Percentiles rank a stretch among this genome's conserved stretches.
Evolutionary conservation across 2,888 invertebrate genomes (phyloP).

Genomic region (Graphium colonna): DNA sequence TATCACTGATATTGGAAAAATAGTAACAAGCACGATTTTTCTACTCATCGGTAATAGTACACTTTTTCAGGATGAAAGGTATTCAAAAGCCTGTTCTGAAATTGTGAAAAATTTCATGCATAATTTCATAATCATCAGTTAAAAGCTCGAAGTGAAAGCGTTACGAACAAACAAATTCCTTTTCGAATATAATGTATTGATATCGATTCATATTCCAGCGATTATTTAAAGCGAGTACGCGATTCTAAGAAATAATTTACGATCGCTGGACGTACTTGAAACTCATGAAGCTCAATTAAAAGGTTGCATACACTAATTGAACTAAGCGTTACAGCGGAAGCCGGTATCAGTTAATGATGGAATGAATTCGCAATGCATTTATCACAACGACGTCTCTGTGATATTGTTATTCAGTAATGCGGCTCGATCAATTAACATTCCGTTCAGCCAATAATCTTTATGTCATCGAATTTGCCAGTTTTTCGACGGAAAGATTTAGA

Average conservation of each 20-base stretch:
- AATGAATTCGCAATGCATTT: constrained; percentile 14
- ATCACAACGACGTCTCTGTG: constrained; percentile 7
- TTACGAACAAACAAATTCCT: constrained; percentile 6
- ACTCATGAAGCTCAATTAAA: constrained; percentile 23
- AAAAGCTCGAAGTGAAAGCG: no score
- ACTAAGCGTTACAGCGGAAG: constrained; percentile 19
- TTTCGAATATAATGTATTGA: no score
- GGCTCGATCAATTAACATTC: constrained; percentile 2
- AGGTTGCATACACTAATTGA: constrained; percentile 22
- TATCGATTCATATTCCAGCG: constrained; percentile 9
- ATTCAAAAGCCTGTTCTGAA: no score
- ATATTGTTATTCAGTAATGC: constrained; percentile 7
- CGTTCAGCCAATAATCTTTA: constrained; percentile 8
- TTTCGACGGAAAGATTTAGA: no score
- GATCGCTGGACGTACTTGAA: constrained; percentile 17
- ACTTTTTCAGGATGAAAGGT: no score
- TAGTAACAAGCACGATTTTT: no score
- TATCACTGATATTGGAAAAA: no score
- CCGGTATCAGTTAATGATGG: constrained; percentile 17
- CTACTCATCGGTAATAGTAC: no score
- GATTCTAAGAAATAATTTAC: constrained; percentile 21
- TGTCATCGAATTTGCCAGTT: no score
- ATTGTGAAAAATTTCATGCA: no score
- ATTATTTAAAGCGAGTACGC: neutral
- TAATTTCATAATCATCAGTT: no score